Base-by-base conservation (phyloP, 2,113 vertebrate genomes). In the Paradoxurus hermaphroditus region DNA sequence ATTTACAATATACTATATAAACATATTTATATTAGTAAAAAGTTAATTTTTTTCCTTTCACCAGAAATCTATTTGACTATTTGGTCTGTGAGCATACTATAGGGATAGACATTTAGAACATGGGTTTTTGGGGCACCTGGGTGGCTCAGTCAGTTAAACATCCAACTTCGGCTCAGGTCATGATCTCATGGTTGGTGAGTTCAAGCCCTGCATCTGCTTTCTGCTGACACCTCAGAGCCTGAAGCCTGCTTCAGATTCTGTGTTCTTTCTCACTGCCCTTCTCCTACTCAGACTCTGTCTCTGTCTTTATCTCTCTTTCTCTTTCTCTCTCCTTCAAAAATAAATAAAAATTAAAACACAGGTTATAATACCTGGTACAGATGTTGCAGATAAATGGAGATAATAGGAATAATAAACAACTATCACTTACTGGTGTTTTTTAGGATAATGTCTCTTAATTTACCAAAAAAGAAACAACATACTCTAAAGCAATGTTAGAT, bases 351-450 rank as follows among this genome's bases (percentile, higher is more conserved):
- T 53, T 53, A 95, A 85, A 89, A 75, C 39, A 56, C 10, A 39
- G n/a, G 44, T 49, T 86, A 70, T 70, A 63, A 62, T 95, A 13
- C 11, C 51, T 95, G 21, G 29, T 41, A 96, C 41, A 95, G 44
- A 96, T 75, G 13, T 49, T 82, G 25, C 44, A 91, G 89, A 96
- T 86, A 65, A 86, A 86, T 8, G 92, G 51, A 78, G 21, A 75
- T 23, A 53, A 53, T 16, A 92, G 56, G 23, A 67, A 86, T 79
- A 67, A 82, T 83, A 82, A 92, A 94, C 11, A 62, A 36, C 25
- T 72, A 67, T 86, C 36, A 13, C 39, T 73, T 27, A 73, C 34
- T 72, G 68, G 51, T 3, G 2, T 73, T 41, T 73, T 73, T 27
- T 27, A 70, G 36, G 36, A 70, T 39, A 67, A 67, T 67, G 65